Percentiles rank a stretch among this genome's conserved stretches.
Conservation (phyloP, 2,797 vertebrate species). For the Cephalopachus bancanus region DNA sequence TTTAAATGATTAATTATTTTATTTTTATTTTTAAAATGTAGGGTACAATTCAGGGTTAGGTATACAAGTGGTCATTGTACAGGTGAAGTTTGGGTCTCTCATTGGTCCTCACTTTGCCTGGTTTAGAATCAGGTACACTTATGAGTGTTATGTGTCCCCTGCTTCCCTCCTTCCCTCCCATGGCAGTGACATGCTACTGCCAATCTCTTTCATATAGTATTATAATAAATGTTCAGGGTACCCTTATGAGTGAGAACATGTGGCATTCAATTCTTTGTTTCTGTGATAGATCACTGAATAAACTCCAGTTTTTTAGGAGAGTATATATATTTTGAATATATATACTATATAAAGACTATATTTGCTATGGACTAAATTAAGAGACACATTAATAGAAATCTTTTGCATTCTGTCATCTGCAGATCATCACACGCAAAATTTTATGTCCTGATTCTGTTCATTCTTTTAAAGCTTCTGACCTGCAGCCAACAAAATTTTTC, state of each 20-base stretch:
- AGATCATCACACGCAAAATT: conserved; percentile 33
- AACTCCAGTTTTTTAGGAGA: neutral
- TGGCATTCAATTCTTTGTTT: too few relatives aligned
- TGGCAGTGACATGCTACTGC: too few relatives aligned
- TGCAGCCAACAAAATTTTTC: conserved; percentile 13
- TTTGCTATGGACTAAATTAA: neutral
- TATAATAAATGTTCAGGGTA: too few relatives aligned
- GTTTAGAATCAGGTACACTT: too few relatives aligned
- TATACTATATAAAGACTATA: neutral
- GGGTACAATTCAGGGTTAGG: too few relatives aligned
- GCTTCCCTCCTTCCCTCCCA: too few relatives aligned
- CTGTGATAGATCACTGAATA: neutral
- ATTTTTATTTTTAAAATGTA: neutral
- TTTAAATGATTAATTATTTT: neutral
- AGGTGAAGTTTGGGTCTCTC: too few relatives aligned
- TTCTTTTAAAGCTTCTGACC: conserved; percentile 62
- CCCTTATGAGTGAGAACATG: too few relatives aligned
- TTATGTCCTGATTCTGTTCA: conserved; percentile 58
- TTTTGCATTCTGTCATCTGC: conserved; percentile 54
- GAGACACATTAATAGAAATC: neutral
- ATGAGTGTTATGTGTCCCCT: too few relatives aligned
- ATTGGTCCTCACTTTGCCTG: too few relatives aligned
- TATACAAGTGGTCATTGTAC: too few relatives aligned
- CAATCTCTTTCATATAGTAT: too few relatives aligned
- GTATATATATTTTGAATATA: neutral